Base-by-base conservation (phyloP, 2,888 invertebrate species). In the Drosophila mercatorum region DNA sequence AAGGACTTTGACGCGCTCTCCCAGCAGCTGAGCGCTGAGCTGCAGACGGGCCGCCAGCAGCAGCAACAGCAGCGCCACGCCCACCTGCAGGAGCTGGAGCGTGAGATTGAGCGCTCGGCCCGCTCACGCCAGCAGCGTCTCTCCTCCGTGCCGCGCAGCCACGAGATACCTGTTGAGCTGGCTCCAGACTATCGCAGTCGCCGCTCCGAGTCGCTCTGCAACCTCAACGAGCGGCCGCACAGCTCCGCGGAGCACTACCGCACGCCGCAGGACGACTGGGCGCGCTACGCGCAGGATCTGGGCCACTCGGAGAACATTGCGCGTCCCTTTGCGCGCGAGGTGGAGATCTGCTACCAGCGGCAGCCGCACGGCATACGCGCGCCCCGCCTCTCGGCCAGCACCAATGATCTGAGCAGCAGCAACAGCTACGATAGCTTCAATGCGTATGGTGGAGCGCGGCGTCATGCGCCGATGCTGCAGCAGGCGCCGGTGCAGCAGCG, bases 181-280 rank as follows among this genome's bases (percentile, higher is more conserved):
- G 84, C 87, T 6, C 53, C 72, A 0, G 68, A 62, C 22, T 68
- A 80, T 82, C 84, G 49, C 0, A 34, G 11, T 1, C 82, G 91
- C 0, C 88, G 92, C 3, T 83, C 92, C 2, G 92, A 92, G 31
- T 92, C 92, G 0, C 78, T 92, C 85, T 92, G 91, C 60, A 91
- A 92, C 68, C 76, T 92, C 0, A 78, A 68, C 5, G 89, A 91
- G 2, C 59, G 86, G 11, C 90, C 84, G 0, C 90, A 88, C 44
- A 87, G 83, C 51, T 80, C 81, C 0, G 75, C 69, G 12, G 88
- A 86, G 8, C 52, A 80, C 59, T 44, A 81, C 46, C 63, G 60
- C 0, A 59, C 1, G 31, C 59, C 43, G 36, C 91, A 94, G 53
- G 92, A 93, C 34, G 94, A 94, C 75, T 94, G 94, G 94, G 89